These are phyloP conservation scores for Lepidiolamprologus cunningtoni DNA, from an alignment of 2,113 vertebrate genomes.

Conservation along the genomic window DNA sequence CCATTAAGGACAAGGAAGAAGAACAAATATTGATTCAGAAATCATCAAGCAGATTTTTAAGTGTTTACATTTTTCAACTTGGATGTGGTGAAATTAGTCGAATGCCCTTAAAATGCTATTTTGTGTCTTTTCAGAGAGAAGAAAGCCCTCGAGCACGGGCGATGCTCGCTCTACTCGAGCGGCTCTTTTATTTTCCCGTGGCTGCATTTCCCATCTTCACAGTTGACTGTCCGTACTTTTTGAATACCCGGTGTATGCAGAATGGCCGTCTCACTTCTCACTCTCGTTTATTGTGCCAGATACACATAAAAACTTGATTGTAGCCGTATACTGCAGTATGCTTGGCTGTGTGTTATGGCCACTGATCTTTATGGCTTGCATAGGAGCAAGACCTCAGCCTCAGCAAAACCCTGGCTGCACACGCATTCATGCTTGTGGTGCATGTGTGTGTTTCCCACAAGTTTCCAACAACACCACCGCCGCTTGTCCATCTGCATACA, in stretches of 20 bases:
- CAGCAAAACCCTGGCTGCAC: constrained; percentile 44
- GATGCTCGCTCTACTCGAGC: not conserved
- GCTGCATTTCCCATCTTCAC: not conserved
- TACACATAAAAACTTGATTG: constrained; percentile 58
- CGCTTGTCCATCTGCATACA: constrained; percentile 44
- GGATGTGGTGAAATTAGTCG: not conserved
- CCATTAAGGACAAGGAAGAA: not conserved
- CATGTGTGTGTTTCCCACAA: not conserved
- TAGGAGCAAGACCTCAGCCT: constrained; percentile 41
- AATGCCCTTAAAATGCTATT: not conserved
- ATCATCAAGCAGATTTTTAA: not conserved
- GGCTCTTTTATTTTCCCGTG: not conserved
- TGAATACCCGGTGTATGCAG: constrained; percentile 31
- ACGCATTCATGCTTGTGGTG: not conserved
- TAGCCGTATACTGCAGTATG: constrained; percentile 55
- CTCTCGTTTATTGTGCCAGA: constrained; percentile 43
- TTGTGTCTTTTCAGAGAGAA: not conserved
- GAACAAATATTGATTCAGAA: not conserved
- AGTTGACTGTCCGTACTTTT: constrained; percentile 10
- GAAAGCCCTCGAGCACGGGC: not conserved
- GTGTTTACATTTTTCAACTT: not conserved
- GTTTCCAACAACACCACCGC: not conserved
- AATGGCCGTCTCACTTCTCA: constrained; percentile 23
- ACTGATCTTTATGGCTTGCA: constrained; percentile 54
- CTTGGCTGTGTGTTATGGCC: constrained; percentile 56